Base-by-base conservation (phyloP, 2,888 invertebrate genomes). In the Nipponacmea schrenckii region DNA sequence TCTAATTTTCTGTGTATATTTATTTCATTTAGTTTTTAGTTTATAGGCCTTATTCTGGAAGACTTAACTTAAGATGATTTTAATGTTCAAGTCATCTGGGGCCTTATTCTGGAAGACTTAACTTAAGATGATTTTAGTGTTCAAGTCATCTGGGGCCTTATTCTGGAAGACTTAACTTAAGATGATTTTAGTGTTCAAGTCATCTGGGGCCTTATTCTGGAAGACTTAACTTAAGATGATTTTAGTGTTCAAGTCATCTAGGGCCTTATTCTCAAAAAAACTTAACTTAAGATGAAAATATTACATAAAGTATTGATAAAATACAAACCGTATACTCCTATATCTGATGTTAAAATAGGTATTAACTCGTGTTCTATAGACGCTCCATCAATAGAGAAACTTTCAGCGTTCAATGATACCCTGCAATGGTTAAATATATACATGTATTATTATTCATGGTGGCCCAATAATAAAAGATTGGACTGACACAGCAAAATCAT, bases 311-410 rank as follows among this genome's bases (percentile, higher is more conserved):
- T 39, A 39, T 39, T 10, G 7, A 31, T 39, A 62, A 14, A 20
- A 17, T 24, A 74, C 82, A 82, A 77, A 88, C 89, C 87, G 77
- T 91, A 91, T 26, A 88, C 87, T 73, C 90, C 87, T 77, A 90
- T 92, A 87, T 93, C 92, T 2, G 92, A 92, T 1, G 92, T 92
- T 67, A 94, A 88, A 10, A 94, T 89, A 0, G 94, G 93, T 8
- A 93, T 92, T 45, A 94, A 89, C 74, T 94, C 94, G 73, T 93
- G 93, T 75, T 94, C 94, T 0, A 92, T 90, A 7, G 93, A 93
- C 2, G 92, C 91, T 0, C 94, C 94, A 89, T 95, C 94, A 8
- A 94, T 89, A 0, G 94, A 92, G 74, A 94, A 91, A 83, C 93
- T 94, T 86, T 95, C 94, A 14, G 94, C 92, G 68, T 93, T 90